Evolutionary conservation across 2,888 invertebrate genomes (phyloP), one percentile per base, ranked within the genome.

Genomic region (Adelphocoris suturalis): DNA sequence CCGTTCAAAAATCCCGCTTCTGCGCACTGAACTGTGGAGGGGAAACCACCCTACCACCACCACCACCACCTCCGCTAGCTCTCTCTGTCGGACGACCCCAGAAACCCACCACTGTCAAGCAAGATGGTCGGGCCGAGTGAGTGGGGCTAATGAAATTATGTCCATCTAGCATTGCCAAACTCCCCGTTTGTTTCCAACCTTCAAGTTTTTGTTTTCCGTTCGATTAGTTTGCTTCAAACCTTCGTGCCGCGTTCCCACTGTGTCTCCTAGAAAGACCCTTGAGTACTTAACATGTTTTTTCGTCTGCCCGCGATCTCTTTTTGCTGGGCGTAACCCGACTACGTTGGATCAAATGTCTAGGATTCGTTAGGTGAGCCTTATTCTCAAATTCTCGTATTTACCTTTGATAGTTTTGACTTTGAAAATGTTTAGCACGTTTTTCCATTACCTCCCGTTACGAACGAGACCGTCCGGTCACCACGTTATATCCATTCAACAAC

Each of bases 91-190:
- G 61, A 48, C 82, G 52, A n/a, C 52, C 52, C 23, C 48, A 48
- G 52, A 48, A 82, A 52, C 68, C 68, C 57, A 57, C 68, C 68
- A 13, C 68, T 68, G 68, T 68, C 28, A 84, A 23, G 84, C 86
- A 86, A 88, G 55, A 88, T 88, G 88, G 88, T 52, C 76, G 78
- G 80, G 78, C 76, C 57, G 52, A 88, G 78, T 55, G 55, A 88
- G 88, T 78, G 88, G 88, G 88, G 88, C 80, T 88, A 88, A 88
- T 78, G 88, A 88, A 88, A 87, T 87, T 87, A 88, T 88, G 88
- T 88, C 55, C 52, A 88, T 88, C 48, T 88, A 88, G 88, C 88
- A 52, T 78, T 78, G 88, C 78, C 61, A 68, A 76, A 78, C 28
- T 88, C 88, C 78, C 88, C 88, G 88, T 82, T 82, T 82, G 82